phyloP scores from a whole-genome alignment of 1,140 invertebrate species.

The Leptinotarsa defecta region DNA sequence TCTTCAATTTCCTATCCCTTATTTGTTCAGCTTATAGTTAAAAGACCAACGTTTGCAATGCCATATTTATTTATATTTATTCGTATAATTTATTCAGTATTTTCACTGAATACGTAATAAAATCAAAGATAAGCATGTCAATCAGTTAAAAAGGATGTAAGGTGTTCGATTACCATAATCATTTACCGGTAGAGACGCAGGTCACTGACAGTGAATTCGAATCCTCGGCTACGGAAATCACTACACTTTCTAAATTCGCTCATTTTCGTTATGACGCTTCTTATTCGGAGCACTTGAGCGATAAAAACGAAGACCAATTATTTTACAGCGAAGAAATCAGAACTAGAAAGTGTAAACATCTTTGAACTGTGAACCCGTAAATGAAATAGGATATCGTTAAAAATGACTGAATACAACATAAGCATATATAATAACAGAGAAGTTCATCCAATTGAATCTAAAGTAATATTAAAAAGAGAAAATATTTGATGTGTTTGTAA shows the following conservation, averaged over 20 bases:
- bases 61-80: conserved; percentile 4
- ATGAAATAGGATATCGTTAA: too few species aligned
- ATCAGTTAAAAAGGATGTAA: conserved; percentile 6
- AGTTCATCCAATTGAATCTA: too few species aligned
- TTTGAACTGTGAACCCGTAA: too few species aligned
- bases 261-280: background rate
- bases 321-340: too few species aligned
- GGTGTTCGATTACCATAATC: conserved; percentile 8
- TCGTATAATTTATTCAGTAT: background rate
- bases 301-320: too few species aligned
- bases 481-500: too few species aligned
- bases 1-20: conserved; percentile 2
- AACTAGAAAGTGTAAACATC: too few species aligned
- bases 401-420: too few species aligned
- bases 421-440: too few species aligned
- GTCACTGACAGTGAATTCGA: background rate
- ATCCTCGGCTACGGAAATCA: background rate
- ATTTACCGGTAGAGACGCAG: conserved; percentile 1
- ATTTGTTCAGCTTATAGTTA: background rate
- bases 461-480: too few species aligned
- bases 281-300: too few species aligned
- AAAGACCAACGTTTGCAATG: background rate
- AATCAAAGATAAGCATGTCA: conserved; percentile 8
- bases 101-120: conserved; percentile 8
- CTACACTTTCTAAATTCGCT: background rate